Base-by-base conservation (phyloP, 2,888 invertebrate genomes). In the Nomada ruficornis region DNA sequence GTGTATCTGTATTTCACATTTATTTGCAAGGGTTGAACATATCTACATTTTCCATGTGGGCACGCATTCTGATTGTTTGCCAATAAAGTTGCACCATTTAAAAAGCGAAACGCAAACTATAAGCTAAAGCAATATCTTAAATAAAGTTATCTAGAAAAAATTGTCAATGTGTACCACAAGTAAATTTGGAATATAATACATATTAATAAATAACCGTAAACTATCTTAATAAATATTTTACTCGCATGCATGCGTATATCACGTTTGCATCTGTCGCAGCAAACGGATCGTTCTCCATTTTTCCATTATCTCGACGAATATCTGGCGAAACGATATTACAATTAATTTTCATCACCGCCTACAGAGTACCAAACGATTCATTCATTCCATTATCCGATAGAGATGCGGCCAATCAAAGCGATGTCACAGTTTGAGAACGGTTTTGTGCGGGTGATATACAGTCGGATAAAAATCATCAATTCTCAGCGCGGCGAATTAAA, bases 401-500 rank as follows among this genome's bases (percentile, higher is more conserved):
- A 60, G 36, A 20, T 42, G 55, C 54, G 74, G 60, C 65, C 60
- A 74, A 70, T 81, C 73, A 80, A 62, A 55, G 42, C 26, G 52
- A 23, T 47, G 64, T 67, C 50, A 52, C 65, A 50, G 74, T 65
- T 70, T 54, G 44, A 57, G 54, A 67, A 60, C 36, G 55, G 55
- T 59, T 20, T 13, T 18, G 20, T n/a, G 2, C 5, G 10, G 67
- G 57, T 52, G 57, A 68, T 50, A 64, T 60, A 68, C 63, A 47
- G 23, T 13, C 47, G 67, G 63, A 62, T 42, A 72, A 76, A 82
- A 69, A 77, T 83, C 77, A 77, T 65, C 72, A 72, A 72, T 80
- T 72, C 62, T 15, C 50, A 26, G 36, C n/a, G 63, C 13, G 60
- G 18, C n/a, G 20, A 73, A 73, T 77, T 72, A 74, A 77, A 60